Conservation (phyloP, 2,113 vertebrate species). For the Hippocampus zosterae region DNA sequence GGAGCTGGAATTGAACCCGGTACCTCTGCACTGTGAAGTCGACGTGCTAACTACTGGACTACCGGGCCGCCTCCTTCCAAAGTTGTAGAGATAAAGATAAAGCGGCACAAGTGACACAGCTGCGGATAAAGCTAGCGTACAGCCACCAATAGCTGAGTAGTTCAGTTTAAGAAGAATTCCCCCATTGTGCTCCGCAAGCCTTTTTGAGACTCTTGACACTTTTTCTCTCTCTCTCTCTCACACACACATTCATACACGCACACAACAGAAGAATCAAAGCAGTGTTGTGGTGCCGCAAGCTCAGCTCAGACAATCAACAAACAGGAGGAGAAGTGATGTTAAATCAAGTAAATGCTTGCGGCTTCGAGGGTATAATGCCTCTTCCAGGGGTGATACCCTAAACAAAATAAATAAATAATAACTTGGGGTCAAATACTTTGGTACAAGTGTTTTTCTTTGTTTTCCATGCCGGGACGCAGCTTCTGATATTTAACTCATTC, state of each 20-base stretch:
- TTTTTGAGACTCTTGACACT: background rate
- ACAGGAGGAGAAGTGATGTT: background rate
- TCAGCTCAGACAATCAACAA: conserved; percentile 1
- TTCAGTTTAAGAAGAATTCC: background rate
- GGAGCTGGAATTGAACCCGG: no score
- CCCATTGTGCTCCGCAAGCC: background rate
- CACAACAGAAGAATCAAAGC: background rate
- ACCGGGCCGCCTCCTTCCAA: no score
- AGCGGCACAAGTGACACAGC: no score
- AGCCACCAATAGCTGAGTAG: no score
- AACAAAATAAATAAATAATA: background rate
- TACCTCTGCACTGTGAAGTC: no score
- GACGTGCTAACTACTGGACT: no score
- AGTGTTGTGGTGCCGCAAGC: background rate
- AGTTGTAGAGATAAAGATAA: no score
- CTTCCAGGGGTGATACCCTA: background rate
- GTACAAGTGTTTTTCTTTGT: background rate
- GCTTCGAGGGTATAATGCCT: background rate
- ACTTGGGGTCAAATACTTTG: background rate
- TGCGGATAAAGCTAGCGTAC: no score
- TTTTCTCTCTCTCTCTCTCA: background rate
- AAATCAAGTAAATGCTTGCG: background rate
- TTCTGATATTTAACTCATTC: no score
- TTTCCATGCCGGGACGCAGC: background rate
- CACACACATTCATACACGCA: background rate